These are phyloP conservation scores for Henicopernis longicauda DNA, from an alignment of 2,113 vertebrate genomes.

Conservation along the genomic window DNA sequence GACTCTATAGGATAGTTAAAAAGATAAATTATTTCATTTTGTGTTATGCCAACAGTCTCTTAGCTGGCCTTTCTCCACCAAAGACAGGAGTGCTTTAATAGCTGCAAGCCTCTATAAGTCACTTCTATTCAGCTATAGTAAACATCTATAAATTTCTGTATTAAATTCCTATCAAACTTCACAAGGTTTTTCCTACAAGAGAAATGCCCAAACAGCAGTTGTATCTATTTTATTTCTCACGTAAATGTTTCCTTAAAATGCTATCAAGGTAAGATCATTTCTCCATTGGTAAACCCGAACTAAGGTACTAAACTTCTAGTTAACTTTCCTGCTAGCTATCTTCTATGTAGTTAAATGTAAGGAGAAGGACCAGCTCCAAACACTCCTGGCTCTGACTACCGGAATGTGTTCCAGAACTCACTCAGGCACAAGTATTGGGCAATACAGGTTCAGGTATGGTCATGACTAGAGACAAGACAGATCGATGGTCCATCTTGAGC, in stretches of 20 bases:
- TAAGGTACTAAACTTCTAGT: neutral
- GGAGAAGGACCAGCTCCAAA: neutral
- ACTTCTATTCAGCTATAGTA: neutral
- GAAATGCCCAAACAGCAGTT: neutral
- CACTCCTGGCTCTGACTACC: neutral
- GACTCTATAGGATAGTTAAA: neutral
- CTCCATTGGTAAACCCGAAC: neutral
- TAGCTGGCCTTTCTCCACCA: neutral
- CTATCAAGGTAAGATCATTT: neutral
- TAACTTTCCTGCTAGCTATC: neutral
- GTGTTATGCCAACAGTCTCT: neutral
- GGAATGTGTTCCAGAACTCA: neutral
- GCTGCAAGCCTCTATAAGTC: neutral
- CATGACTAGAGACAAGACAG: neutral
- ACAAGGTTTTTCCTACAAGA: neutral
- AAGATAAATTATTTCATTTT: neutral
- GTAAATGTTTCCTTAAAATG: neutral
- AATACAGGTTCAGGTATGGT: neutral
- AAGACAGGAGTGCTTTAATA: neutral
- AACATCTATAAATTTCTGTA: neutral
- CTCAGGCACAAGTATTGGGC: neutral
- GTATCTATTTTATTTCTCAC: neutral
- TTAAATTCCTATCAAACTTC: neutral
- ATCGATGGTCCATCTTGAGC: neutral
- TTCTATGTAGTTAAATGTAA: neutral